Percentiles rank a stretch among this genome's conserved stretches.
Conservation (phyloP, 2,113 vertebrate genomes). For the Siniperca knerii region DNA sequence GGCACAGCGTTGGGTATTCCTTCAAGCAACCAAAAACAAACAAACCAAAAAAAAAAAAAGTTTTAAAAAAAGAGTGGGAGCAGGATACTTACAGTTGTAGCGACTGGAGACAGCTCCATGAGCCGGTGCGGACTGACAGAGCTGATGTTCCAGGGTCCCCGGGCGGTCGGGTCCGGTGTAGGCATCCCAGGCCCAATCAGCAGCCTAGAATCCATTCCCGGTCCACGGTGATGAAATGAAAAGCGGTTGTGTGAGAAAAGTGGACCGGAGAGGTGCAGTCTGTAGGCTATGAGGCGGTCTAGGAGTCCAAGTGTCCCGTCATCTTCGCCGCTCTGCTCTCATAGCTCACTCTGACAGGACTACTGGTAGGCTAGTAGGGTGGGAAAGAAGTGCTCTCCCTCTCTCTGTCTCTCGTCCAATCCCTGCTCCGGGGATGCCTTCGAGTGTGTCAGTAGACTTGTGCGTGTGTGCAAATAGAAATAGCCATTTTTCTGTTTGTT, state of each 20-base stretch:
- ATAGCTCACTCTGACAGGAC: constrained; percentile 27
- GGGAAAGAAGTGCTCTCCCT: constrained; percentile 29
- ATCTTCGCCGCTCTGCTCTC: constrained; percentile 47
- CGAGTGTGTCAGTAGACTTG: constrained; percentile 56
- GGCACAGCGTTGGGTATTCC: not conserved
- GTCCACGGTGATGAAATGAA: not conserved
- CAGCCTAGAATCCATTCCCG: constrained; percentile 72
- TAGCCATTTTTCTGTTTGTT: not conserved
- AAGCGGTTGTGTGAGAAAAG: not conserved
- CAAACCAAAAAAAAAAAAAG: not conserved
- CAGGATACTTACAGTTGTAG: constrained; percentile 84
- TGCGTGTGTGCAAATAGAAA: not conserved
- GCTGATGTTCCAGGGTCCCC: constrained; percentile 77
- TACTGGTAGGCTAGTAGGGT: constrained; percentile 16
- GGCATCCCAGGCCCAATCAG: constrained; percentile 63
- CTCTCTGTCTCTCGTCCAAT: constrained; percentile 39
- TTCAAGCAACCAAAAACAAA: not conserved
- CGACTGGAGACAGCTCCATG: constrained; percentile 75
- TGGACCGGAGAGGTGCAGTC: not conserved
- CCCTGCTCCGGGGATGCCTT: constrained; percentile 44
- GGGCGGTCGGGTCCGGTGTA: constrained; percentile 66
- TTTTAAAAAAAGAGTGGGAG: not conserved
- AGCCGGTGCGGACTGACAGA: constrained; percentile 71
- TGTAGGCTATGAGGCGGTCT: not conserved
- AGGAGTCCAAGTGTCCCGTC: constrained; percentile 44